Conservation (phyloP, 2,888 invertebrate genomes). For the Acrobasis repandana region DNA sequence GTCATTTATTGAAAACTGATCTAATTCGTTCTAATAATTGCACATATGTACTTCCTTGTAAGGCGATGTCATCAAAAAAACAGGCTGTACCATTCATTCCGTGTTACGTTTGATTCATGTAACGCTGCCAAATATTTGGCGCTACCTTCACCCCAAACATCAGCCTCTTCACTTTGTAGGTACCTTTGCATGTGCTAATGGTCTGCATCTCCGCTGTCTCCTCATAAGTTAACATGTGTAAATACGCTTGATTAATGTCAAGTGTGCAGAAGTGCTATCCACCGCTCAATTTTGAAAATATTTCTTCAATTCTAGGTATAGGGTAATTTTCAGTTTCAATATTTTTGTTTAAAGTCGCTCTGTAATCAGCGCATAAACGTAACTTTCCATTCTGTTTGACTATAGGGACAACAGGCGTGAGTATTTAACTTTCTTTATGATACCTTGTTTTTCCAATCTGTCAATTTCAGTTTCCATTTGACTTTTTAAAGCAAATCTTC, state of each 20-base stretch:
- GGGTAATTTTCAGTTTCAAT: conserved; percentile 25
- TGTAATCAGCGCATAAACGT: conserved; percentile 28
- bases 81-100: conserved; percentile 38
- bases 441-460: conserved; percentile 22
- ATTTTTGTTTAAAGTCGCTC: conserved; percentile 28
- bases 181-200: conserved; percentile 40
- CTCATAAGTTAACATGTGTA: conserved; percentile 25
- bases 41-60: conserved; percentile 32
- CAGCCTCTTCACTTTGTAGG: conserved; percentile 42
- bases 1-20: conserved; percentile 20
- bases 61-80: conserved; percentile 44
- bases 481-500: conserved; percentile 24
- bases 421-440: conserved; percentile 26
- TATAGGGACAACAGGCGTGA: conserved; percentile 28
- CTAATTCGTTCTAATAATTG: background rate
- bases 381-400: conserved; percentile 24
- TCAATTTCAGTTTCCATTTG: conserved; percentile 25
- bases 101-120: conserved; percentile 43
- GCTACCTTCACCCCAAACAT: conserved; percentile 44
- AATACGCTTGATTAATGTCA: conserved; percentile 30
- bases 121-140: conserved; percentile 34
- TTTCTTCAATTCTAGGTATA: conserved; percentile 28
- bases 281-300: conserved; percentile 15
- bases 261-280: conserved; percentile 28
- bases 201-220: conserved; percentile 29